Evolutionary conservation across 2,888 invertebrate species (phyloP), one percentile per base, ranked within the genome.

Genomic region (Deroplatys truncata): DNA sequence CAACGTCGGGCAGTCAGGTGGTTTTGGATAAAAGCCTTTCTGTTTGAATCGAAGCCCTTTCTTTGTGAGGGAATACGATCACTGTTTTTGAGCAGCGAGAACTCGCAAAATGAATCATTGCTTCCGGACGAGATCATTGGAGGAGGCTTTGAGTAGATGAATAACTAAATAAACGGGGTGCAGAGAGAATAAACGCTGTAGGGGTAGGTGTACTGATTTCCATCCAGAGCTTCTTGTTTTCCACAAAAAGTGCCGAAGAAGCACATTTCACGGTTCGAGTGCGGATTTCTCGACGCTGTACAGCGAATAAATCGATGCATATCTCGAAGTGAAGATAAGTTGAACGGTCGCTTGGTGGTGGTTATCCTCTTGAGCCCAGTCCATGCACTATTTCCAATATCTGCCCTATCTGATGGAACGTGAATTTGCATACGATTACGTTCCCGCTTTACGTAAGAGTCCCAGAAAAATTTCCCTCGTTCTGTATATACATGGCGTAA

Each of bases 341-440:
- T 72, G 56, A 72, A 72, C 56, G 56, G 56, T 72, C 56, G 56
- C 56, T 25, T 56, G 16, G 56, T 56, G 56, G 56, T 56, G 56
- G 56, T 56, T 72, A 72, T 72, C 56, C 56, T 72, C 56, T 72
- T 72, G 56, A 72, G 49, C 85, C 43, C 25, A 85, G 28, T 85
- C 56, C 85, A 13, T 85, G 56, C 43, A 28, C 49, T 28, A 85
- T 56, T 85, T 49, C 85, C 16, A 82, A 28, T 82, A 82, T 86
- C 82, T 82, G 86, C 29, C 29, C 13, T 86, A 86, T 86, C 86
- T 86, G 86, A 86, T 86, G 49, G 86, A 28, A 86, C 86, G 86
- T 86, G 86, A 86, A 86, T 86, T 86, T 86, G 86, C 86, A 86
- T 86, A 56, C 85, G 29, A 86, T 86, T 86, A 86, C 86, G 28